phyloP scores from a whole-genome alignment of 2,888 invertebrate species.

The Maniola hyperantus region DNA sequence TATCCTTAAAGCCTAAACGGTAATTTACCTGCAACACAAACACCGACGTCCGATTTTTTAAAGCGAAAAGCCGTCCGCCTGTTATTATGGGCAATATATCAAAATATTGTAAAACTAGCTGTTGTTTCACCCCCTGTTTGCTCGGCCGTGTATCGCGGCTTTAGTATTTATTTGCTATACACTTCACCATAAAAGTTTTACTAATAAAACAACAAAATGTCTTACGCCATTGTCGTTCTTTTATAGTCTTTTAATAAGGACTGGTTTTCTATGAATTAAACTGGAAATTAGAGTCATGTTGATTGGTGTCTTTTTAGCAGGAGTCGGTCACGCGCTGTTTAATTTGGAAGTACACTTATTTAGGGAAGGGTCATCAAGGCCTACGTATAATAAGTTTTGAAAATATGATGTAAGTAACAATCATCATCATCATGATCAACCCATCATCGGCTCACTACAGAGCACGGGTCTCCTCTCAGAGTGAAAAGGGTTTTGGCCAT shows the following conservation, averaged over 20 bases:
- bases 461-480: too few relatives aligned
- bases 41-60: constrained; percentile 67
- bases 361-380: constrained; percentile 34
- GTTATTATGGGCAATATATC: constrained; percentile 79
- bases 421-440: too few relatives aligned
- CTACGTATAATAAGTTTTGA: constrained; percentile 27
- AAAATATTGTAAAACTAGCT: constrained; percentile 69
- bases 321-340: constrained; percentile 41
- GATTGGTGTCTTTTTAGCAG: constrained; percentile 25
- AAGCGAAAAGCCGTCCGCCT: constrained; percentile 62
- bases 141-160: constrained; percentile 43
- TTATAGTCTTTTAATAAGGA: background rate
- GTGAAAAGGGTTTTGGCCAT: too few relatives aligned
- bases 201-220: background rate
- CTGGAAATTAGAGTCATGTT: background rate
- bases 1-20: constrained; percentile 53
- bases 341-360: constrained; percentile 41
- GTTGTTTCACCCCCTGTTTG: constrained; percentile 72
- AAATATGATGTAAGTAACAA: background rate
- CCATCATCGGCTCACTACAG: too few relatives aligned
- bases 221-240: background rate
- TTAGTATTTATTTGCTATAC: constrained; percentile 35
- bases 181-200: constrained; percentile 21
- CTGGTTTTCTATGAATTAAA: constrained; percentile 8
- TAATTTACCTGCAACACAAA: constrained; percentile 62